Percentiles rank a stretch among this genome's conserved stretches.
Evolutionary conservation across 2,888 invertebrate species (phyloP).

Genomic region (Chrysolina oricalcia): DNA sequence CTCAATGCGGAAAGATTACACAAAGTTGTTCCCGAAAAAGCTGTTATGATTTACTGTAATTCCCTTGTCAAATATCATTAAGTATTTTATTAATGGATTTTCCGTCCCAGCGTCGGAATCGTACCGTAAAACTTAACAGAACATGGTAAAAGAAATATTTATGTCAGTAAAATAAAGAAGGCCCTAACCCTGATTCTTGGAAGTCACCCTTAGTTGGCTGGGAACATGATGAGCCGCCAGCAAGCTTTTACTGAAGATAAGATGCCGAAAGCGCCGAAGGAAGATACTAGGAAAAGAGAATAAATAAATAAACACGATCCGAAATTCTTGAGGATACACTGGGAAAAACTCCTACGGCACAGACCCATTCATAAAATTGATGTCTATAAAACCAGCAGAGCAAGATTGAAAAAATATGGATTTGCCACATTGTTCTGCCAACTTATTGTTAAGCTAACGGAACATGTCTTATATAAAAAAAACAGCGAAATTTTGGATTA

Average conservation of each 20-base stretch:
- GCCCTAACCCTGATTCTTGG: constrained; percentile 61
- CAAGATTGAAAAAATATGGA: no score
- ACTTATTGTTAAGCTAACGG: no score
- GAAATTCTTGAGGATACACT: constrained; percentile 54
- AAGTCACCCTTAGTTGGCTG: constrained; percentile 62
- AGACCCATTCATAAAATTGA: background rate
- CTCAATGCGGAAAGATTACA: constrained; percentile 7
- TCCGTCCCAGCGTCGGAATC: constrained; percentile 1
- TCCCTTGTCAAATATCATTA: constrained; percentile 21
- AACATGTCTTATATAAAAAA: no score
- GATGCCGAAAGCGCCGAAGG: constrained; percentile 62
- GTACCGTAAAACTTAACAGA: constrained; percentile 33
- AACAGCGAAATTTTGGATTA: no score
- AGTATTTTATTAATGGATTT: constrained; percentile 31
- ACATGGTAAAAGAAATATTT: constrained; percentile 53
- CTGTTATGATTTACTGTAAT: constrained; percentile 24
- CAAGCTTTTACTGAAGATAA: constrained; percentile 61
- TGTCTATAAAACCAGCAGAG: no score
- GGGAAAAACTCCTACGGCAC: constrained; percentile 32
- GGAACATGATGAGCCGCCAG: constrained; percentile 60
- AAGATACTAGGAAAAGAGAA: constrained; percentile 60
- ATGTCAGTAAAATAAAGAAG: constrained; percentile 56
- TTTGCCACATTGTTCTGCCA: no score
- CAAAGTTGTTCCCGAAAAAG: constrained; percentile 15
- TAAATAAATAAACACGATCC: constrained; percentile 63